Conservation (phyloP, 2,113 vertebrate genomes). For the Grammomys dolichurus region DNA sequence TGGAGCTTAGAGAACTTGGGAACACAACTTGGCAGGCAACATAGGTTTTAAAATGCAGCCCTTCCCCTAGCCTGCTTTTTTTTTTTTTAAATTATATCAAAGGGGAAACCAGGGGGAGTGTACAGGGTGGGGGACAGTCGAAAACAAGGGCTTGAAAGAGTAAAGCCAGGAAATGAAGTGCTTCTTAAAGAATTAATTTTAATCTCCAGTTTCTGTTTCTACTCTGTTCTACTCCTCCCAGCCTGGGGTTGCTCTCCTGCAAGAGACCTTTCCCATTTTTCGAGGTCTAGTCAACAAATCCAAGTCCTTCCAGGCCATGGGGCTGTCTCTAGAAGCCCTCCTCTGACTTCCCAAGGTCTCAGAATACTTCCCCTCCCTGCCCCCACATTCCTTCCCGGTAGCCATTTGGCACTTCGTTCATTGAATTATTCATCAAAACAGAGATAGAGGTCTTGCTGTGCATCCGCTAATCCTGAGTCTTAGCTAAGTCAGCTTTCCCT, state of each 20-base stretch:
- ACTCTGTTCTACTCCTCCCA: not conserved
- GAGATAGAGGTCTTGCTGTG: slow-evolving; percentile 49
- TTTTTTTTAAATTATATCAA: slow-evolving; percentile 26
- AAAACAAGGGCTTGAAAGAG: slow-evolving; percentile 52
- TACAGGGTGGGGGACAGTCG: not conserved
- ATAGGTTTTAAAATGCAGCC: slow-evolving; percentile 69
- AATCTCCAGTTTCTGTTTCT: not conserved
- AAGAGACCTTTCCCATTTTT: not conserved
- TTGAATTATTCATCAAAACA: slow-evolving; percentile 77
- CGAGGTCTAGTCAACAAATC: not conserved
- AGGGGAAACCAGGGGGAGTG: slow-evolving; percentile 68
- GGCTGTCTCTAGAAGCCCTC: not conserved
- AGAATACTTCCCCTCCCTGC: not conserved
- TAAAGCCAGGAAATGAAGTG: slow-evolving; percentile 35
- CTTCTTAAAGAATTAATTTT: not conserved
- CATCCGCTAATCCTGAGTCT: not conserved
- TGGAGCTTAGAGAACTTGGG: slow-evolving; percentile 85
- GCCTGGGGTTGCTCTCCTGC: not conserved
- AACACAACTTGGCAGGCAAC: slow-evolving; percentile 80
- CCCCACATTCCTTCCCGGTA: slow-evolving; percentile 17
- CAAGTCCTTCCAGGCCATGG: not conserved
- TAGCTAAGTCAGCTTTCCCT: slow-evolving; percentile 40
- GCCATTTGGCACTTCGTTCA: slow-evolving; percentile 46
- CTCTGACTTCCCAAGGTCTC: not conserved
- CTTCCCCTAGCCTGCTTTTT: slow-evolving; percentile 47